Conservation (phyloP, 92 coral and sea anemone species). For the Palythoa grandis region DNA sequence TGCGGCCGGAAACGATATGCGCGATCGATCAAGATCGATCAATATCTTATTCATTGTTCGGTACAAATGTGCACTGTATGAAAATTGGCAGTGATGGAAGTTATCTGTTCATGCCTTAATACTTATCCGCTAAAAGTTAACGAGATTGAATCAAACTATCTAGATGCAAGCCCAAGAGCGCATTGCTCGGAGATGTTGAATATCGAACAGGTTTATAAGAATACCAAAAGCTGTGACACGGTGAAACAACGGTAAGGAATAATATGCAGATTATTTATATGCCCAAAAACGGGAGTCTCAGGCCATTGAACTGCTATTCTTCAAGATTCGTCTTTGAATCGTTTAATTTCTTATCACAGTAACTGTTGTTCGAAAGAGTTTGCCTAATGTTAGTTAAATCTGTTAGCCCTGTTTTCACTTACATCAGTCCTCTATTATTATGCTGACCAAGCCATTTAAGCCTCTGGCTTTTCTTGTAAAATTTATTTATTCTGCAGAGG, state of each 20-base stretch:
- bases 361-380: too few species aligned
- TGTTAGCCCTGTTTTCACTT: too few species aligned
- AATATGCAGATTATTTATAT: neutral
- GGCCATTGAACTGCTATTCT: neutral
- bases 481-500: too few species aligned
- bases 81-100: slow-evolving; percentile 14
- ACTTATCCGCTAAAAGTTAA: slow-evolving; percentile 18
- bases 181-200: slow-evolving; percentile 17
- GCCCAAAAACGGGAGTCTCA: neutral
- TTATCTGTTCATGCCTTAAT: slow-evolving; percentile 38
- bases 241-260: slow-evolving; percentile 8
- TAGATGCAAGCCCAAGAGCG: neutral
- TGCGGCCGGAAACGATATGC: too few species aligned
- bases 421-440: too few species aligned
- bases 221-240: slow-evolving; percentile 7
- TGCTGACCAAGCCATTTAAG: too few species aligned
- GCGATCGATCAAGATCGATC: neutral
- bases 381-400: too few species aligned
- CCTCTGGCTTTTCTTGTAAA: too few species aligned
- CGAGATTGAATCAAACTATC: neutral
- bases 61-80: too few species aligned
- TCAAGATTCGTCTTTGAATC: neutral
- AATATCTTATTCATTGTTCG: neutral
- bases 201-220: neutral
- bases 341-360: neutral